phyloP scores from a whole-genome alignment of 2,113 vertebrate genomes.

The Pycnonotus jocosus region DNA sequence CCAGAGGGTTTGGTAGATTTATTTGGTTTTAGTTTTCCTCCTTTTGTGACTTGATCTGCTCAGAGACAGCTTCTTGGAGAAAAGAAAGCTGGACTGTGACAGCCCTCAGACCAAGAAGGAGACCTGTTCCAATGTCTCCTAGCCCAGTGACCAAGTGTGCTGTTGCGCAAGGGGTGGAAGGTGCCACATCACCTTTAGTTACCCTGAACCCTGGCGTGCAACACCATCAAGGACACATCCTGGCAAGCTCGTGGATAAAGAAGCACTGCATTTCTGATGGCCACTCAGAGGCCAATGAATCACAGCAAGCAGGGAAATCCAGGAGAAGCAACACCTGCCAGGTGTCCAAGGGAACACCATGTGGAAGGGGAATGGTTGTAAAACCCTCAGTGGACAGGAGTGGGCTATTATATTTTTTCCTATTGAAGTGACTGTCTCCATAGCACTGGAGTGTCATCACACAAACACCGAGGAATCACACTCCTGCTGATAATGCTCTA shows the following conservation, averaged over 20 bases:
- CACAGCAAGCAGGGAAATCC: not conserved
- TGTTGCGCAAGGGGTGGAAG: not conserved
- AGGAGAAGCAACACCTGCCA: not conserved
- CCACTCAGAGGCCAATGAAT: not conserved
- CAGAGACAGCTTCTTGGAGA: not conserved
- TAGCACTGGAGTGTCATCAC: not conserved
- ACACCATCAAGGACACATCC: not conserved
- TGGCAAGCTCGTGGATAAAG: not conserved
- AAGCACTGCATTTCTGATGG: not conserved
- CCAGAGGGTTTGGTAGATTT: not conserved
- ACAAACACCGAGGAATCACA: not conserved
- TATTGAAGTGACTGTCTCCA: not conserved
- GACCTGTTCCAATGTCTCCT: not conserved
- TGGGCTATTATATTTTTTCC: not conserved
- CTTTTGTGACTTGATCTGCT: not conserved
- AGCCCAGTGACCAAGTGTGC: not conserved
- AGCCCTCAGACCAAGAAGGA: not conserved
- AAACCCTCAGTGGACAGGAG: not conserved
- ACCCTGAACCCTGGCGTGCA: not conserved
- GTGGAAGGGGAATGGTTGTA: not conserved
- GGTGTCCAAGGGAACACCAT: not conserved
- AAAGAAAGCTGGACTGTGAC: not conserved
- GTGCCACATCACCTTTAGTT: not conserved
- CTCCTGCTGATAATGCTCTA: not conserved
- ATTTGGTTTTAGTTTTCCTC: not conserved